Percentiles rank a stretch among this genome's conserved stretches.
These are phyloP conservation scores for Lycophotia porphyrea DNA, from an alignment of 2,888 invertebrate genomes.

Conservation along the genomic window DNA sequence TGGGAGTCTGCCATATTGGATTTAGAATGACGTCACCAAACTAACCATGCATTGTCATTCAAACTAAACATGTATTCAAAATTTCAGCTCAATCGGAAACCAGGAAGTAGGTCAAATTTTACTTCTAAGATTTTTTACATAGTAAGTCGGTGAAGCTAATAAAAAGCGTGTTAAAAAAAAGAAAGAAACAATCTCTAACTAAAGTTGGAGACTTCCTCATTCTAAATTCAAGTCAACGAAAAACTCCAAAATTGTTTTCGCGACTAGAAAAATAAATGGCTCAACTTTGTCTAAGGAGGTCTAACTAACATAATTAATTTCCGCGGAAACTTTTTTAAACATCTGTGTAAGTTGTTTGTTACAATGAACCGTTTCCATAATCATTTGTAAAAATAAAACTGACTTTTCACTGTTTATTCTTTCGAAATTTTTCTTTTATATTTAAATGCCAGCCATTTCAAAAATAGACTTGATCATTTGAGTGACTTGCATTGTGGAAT, in stretches of 20 bases:
- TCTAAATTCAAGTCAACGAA: constrained; percentile 26
- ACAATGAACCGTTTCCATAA: constrained; percentile 4
- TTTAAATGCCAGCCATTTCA: not conserved
- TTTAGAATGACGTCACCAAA: too few species aligned
- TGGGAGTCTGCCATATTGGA: too few species aligned
- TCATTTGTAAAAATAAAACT: constrained; percentile 12
- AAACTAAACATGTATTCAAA: too few species aligned
- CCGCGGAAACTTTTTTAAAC: constrained; percentile 4
- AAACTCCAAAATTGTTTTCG: constrained; percentile 38
- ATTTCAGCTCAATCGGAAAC: too few species aligned
- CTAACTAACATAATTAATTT: constrained; percentile 23
- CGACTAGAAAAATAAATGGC: constrained; percentile 40
- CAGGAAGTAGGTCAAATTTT: too few species aligned
- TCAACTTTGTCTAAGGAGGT: constrained; percentile 22
- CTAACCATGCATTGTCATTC: too few species aligned
- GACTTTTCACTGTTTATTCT: not conserved
- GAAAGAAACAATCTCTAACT: not conserved
- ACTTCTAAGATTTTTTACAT: too few species aligned
- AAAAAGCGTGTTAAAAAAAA: not conserved
- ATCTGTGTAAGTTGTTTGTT: constrained; percentile 4
- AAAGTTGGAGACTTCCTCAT: constrained; percentile 15
- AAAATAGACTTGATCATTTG: not conserved
- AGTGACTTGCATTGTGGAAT: not conserved
- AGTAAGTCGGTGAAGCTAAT: too few species aligned
- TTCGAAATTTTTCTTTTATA: not conserved